These are phyloP conservation scores for Vimba vimba DNA, from an alignment of 2,113 vertebrate genomes.

Conservation along the genomic window DNA sequence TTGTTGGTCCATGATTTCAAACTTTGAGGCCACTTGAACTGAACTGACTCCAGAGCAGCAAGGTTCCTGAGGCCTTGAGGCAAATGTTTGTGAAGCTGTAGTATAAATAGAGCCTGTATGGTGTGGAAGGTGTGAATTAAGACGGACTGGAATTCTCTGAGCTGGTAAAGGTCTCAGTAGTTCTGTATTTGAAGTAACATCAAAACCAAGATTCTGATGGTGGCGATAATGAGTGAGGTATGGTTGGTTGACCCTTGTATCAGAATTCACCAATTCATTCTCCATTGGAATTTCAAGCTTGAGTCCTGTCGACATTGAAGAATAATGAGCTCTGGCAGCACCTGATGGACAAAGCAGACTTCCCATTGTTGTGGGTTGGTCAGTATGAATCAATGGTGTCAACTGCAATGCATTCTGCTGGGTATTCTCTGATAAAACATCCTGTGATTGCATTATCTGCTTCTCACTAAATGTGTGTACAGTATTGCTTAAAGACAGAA, in stretches of 20 bases:
- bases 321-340: conserved; percentile 84
- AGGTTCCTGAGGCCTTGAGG: conserved; percentile 78
- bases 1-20: conserved; percentile 76
- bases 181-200: conserved; percentile 77
- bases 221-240: conserved; percentile 29
- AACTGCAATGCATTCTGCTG: conserved; percentile 15
- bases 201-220: conserved; percentile 62
- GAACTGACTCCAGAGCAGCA: conserved; percentile 71
- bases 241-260: conserved; percentile 57
- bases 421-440: conserved; percentile 1
- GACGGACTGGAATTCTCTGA: conserved; percentile 86
- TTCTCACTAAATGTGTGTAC: conserved; percentile 28
- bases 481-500: conserved; percentile 39
- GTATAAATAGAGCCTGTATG: conserved; percentile 91
- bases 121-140: conserved; percentile 85
- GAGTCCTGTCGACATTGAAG: conserved; percentile 86
- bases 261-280: conserved; percentile 42
- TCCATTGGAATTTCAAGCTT: conserved; percentile 82
- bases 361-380: conserved; percentile 69
- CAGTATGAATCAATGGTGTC: conserved; percentile 41
- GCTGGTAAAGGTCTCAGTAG: conserved; percentile 75
- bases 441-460: conserved; percentile 8
- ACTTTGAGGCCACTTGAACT: conserved; percentile 66
- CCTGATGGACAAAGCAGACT: conserved; percentile 79
- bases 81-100: conserved; percentile 86